These are phyloP conservation scores for Sceliomorpha sp. DNA, from an alignment of 2,888 invertebrate genomes.

Conservation along the genomic window DNA sequence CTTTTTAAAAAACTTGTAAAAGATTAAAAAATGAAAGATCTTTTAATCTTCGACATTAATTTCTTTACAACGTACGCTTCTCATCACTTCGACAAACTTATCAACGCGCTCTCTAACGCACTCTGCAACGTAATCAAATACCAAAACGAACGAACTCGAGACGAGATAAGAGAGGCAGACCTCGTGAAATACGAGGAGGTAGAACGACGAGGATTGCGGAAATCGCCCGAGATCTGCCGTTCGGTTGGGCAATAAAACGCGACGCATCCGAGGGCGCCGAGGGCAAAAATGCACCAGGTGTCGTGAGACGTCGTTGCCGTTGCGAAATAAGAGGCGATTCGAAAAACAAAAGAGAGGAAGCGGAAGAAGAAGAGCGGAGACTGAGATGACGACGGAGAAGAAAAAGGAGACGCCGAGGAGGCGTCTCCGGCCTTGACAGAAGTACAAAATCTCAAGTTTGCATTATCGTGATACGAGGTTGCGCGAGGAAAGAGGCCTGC, in stretches of 20 bases:
- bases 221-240: conserved; percentile 47
- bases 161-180: conserved; percentile 20
- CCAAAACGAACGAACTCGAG: conserved; percentile 29
- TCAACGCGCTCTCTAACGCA: no score
- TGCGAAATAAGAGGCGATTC: conserved; percentile 24
- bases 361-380: no score
- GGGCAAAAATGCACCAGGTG: conserved; percentile 27
- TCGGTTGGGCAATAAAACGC: conserved; percentile 23
- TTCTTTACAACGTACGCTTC: no score
- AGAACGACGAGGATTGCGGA: conserved; percentile 17
- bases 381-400: no score
- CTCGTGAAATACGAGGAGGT: conserved; percentile 2
- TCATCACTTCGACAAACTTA: no score
- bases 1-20: no score
- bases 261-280: neutral
- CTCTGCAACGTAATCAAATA: conserved; percentile 3
- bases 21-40: no score
- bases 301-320: conserved; percentile 8
- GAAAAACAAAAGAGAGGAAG: conserved; percentile 3
- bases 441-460: conserved; percentile 17
- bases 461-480: conserved; percentile 34
- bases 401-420: neutral
- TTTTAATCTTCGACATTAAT: no score
- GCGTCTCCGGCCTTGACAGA: conserved; percentile 35
- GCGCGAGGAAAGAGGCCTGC: conserved; percentile 31